Conservation (phyloP, 2,888 invertebrate genomes). For the Lagria hirta region DNA sequence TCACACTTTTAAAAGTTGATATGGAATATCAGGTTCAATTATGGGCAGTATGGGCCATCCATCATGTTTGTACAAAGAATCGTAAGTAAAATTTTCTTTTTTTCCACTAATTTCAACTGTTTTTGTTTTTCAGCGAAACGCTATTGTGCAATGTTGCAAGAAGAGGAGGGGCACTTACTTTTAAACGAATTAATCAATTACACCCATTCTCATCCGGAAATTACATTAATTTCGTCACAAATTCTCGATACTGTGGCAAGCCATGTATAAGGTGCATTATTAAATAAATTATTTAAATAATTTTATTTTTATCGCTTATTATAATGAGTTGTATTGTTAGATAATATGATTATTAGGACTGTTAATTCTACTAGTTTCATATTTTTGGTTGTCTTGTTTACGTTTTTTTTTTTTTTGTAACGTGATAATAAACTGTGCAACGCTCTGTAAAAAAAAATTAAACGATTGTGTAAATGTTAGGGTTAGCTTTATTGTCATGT, state of each 20-base stretch:
- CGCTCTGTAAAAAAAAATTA: constrained; percentile 33
- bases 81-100: constrained; percentile 55
- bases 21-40: constrained; percentile 68
- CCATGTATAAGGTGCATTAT: constrained; percentile 10
- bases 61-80: constrained; percentile 75
- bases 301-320: constrained; percentile 9
- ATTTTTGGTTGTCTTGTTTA: background rate
- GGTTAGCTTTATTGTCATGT: constrained; percentile 12
- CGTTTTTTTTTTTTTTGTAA: constrained; percentile 12
- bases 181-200: constrained; percentile 53
- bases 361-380: constrained; percentile 3
- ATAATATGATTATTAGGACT: constrained; percentile 12
- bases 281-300: constrained; percentile 3
- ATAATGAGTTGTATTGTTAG: constrained; percentile 10
- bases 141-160: constrained; percentile 66
- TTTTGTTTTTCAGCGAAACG: constrained; percentile 59
- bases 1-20: constrained; percentile 62
- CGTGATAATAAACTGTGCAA: constrained; percentile 31
- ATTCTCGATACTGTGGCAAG: constrained; percentile 42
- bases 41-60: constrained; percentile 80
- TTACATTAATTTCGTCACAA: constrained; percentile 39
- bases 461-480: constrained; percentile 28
- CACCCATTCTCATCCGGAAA: constrained; percentile 41
- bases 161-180: constrained; percentile 62
- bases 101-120: constrained; percentile 3